Evolutionary conservation across 2,797 vertebrate genomes (phyloP).

Genomic region (Micrastur ruficollis): DNA sequence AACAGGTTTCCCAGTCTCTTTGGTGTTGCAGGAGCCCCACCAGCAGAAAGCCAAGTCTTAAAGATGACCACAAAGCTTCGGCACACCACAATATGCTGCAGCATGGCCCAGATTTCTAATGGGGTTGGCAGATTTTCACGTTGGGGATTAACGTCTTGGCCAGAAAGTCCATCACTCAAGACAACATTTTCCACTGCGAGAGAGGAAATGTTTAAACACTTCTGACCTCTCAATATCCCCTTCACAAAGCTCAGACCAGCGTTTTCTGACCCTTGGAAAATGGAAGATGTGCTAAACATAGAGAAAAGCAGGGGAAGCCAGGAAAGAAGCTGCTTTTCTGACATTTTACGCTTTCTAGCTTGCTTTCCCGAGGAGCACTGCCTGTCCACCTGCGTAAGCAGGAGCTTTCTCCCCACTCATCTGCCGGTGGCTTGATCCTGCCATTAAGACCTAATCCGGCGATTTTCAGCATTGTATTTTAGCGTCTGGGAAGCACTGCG

Average conservation of each 20-base stretch:
- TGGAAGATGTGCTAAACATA: neutral
- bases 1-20: neutral
- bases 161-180: neutral
- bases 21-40: neutral
- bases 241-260: neutral
- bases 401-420: neutral
- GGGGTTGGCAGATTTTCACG: neutral
- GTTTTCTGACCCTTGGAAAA: neutral
- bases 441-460: conserved; percentile 44
- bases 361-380: neutral
- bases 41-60: neutral
- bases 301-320: neutral
- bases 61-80: neutral
- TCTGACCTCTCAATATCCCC: neutral
- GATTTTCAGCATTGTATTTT: neutral
- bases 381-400: neutral
- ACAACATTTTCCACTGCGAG: neutral
- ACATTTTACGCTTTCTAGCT: neutral
- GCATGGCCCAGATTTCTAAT: neutral
- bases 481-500: neutral
- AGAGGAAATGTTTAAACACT: neutral
- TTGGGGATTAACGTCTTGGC: neutral
- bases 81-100: rapidly evolving
- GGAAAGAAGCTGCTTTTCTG: neutral
- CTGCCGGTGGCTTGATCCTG: neutral